Base-by-base conservation (phyloP, 2,113 vertebrate species). In the Fregata magnificens region DNA sequence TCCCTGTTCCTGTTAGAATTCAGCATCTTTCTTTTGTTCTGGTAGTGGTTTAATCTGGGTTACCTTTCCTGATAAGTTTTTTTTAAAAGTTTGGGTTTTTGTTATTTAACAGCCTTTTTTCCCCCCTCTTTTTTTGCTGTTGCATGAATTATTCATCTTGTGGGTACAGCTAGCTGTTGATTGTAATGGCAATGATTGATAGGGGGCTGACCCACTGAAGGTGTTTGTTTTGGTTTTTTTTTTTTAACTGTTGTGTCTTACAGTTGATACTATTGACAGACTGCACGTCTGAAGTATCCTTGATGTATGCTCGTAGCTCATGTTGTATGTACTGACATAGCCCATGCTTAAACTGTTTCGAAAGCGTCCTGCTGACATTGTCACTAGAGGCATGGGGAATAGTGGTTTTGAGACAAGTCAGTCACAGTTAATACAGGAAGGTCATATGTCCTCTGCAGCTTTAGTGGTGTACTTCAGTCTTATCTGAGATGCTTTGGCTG, bases 101-200 rank as follows among this genome's bases (percentile, higher is more conserved):
- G 2, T 86, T 66, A 22, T 25, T 72, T 82, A 50, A 34, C 28
- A 53, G 14, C 13, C 45, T 8, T 56, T 40, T 16, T 8, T 11
- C 4, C 3, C 2, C 1, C 3, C 3, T 9, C n/a, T 47, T n/a
- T 52, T 25, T 31, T 56, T 3, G 1, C 13, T 50, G 19, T 82
- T 91, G 19, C 4, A 4, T 36, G 34, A 34, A 12, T 93, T 86
- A 24, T 11, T 84, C 17, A 10, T 45, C 24, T 58, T 72, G 29
- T 79, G 58, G 14, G 3, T 88, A 38, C 25, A 72, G 15, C 55
- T 67, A 62, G 28, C 14, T 63, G 29, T 50, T 84, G 29, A 22
- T 71, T 65, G 12, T 78, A 44, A n/a, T 47, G 7, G 21, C 62
- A 38, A 6, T 84, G 42, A 31, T 25, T 44, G n/a, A 8, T 47